Conservation (phyloP, 2,888 invertebrate genomes). For the Phaonia tiefii region DNA sequence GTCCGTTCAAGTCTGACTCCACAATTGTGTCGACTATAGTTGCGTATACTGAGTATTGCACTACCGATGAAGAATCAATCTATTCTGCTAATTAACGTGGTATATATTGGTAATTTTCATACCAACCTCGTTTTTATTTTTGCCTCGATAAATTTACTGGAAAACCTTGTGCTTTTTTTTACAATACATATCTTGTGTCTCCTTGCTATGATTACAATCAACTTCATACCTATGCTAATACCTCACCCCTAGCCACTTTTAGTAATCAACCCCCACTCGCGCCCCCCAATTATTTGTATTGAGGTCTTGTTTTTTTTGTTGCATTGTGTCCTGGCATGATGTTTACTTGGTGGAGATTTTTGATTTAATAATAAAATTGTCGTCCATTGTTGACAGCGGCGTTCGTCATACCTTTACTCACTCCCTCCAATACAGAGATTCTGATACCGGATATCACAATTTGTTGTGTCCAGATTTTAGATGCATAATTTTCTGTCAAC, state of each 20-base stretch:
- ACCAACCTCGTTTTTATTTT: background rate
- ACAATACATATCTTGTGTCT: background rate
- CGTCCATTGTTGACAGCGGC: slow-evolving; percentile 11
- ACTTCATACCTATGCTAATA: background rate
- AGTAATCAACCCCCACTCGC: background rate
- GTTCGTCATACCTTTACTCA: background rate
- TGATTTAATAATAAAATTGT: slow-evolving; percentile 26
- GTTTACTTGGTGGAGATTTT: slow-evolving; percentile 25
- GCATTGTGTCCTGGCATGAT: background rate
- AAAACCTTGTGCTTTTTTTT: slow-evolving; percentile 12
- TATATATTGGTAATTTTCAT: too few relatives aligned
- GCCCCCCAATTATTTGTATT: background rate
- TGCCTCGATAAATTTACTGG: slow-evolving; percentile 1
- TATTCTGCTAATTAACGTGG: too few relatives aligned
- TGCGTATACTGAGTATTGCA: too few relatives aligned
- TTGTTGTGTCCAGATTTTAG: slow-evolving; percentile 10
- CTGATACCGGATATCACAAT: too few relatives aligned
- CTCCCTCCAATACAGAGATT: too few relatives aligned
- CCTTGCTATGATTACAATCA: slow-evolving; percentile 13
- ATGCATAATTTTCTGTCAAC: slow-evolving; percentile 34
- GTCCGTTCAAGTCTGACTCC: too few relatives aligned
- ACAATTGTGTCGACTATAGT: too few relatives aligned
- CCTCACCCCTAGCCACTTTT: background rate
- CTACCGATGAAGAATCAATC: too few relatives aligned
- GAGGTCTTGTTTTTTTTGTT: background rate